phyloP scores from a whole-genome alignment of 2,888 invertebrate genomes.

The Pecten maximus region DNA sequence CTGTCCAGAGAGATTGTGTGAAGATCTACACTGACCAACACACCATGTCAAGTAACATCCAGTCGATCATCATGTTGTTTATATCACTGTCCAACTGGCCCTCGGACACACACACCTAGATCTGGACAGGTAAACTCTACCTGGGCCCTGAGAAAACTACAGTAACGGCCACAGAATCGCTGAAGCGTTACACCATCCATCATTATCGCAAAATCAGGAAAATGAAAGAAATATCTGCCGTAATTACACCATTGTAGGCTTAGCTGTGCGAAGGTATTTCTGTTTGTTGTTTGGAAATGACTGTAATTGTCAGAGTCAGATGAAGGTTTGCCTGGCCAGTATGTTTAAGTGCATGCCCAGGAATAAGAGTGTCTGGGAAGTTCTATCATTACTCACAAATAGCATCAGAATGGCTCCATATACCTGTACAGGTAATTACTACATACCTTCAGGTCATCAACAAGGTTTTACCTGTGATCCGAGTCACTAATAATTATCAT shows the following conservation, averaged over 20 bases:
- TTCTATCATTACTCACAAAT: not conserved
- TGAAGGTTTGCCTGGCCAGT: not conserved
- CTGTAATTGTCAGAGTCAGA: conserved; percentile 14
- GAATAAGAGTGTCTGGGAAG: conserved; percentile 10
- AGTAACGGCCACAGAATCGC: not conserved
- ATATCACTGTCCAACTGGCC: not conserved
- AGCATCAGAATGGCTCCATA: not conserved
- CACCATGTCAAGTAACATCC: not conserved
- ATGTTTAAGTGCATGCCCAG: not conserved
- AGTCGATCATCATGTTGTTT: not conserved
- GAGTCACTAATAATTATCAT: not conserved
- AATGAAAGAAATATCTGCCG: not conserved
- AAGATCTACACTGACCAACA: not conserved
- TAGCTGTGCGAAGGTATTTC: not conserved
- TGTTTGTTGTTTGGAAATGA: not conserved
- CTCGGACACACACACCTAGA: conserved; percentile 21
- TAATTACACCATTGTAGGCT: not conserved
- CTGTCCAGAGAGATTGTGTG: not conserved
- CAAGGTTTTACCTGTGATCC: not conserved
- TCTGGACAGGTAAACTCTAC: conserved; percentile 10
- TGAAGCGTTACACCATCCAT: not conserved
- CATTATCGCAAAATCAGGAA: conserved; percentile 23
- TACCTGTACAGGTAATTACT: not conserved
- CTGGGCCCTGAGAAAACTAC: conserved; percentile 8
- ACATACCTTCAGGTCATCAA: conserved; percentile 4